Percentiles rank a stretch among this genome's conserved stretches.
These are phyloP conservation scores for Tyto alba DNA, from an alignment of 2,113 vertebrate genomes.

Conservation along the genomic window DNA sequence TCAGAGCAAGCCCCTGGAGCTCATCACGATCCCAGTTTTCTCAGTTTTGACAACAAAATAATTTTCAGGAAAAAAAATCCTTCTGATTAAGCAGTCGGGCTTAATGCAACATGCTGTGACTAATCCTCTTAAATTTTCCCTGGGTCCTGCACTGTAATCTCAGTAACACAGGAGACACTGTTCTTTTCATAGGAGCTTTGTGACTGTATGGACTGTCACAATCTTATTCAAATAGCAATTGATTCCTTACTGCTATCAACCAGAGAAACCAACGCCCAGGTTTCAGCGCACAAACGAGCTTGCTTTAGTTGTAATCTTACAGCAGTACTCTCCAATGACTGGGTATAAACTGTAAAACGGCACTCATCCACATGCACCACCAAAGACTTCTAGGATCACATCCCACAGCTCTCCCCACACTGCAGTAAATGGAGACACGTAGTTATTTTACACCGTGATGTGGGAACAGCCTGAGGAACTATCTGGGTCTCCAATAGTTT, in stretches of 20 bases:
- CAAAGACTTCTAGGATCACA: background rate
- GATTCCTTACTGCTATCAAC: background rate
- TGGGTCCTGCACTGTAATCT: background rate
- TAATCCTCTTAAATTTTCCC: slow-evolving; percentile 25
- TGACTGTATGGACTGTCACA: background rate
- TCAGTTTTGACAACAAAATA: slow-evolving; percentile 10
- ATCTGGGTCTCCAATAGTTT: background rate
- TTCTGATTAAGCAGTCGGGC: slow-evolving; percentile 24
- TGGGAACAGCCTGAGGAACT: background rate
- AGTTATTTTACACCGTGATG: background rate
- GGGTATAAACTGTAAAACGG: background rate
- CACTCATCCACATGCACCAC: background rate
- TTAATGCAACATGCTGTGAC: background rate
- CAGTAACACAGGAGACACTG: background rate
- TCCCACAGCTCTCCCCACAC: accelerated
- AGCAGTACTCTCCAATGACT: background rate
- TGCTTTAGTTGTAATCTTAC: background rate
- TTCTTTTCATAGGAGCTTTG: background rate
- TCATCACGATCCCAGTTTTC: background rate
- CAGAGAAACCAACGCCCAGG: background rate
- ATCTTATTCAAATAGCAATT: background rate
- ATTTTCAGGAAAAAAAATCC: slow-evolving; percentile 1
- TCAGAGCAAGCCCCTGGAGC: background rate
- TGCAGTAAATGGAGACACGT: background rate
- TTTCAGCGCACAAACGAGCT: background rate